Percentiles rank a stretch among this genome's conserved stretches.
Conservation (phyloP, 2,797 vertebrate genomes). For the Austrolebias charrua region DNA sequence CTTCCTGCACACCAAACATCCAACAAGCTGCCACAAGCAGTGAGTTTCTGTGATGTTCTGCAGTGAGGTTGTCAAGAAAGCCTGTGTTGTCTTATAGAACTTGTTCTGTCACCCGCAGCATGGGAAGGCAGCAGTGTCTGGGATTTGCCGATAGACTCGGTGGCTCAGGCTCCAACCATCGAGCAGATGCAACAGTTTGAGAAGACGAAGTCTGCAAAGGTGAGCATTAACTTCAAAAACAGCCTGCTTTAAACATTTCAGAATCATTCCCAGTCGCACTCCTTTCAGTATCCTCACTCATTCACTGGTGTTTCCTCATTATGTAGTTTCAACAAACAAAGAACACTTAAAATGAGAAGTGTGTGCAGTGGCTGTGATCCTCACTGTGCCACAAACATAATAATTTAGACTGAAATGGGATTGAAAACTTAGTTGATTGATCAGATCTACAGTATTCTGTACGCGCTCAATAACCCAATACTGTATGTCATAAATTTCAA, state of each 20-base stretch:
- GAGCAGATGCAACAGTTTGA: slow-evolving; percentile 98
- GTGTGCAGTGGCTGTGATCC: too few relatives aligned
- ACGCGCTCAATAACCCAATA: neutral
- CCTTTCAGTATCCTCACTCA: too few relatives aligned
- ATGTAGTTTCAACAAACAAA: too few relatives aligned
- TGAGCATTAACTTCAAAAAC: slow-evolving; percentile 42
- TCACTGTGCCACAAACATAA: too few relatives aligned
- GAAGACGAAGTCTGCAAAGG: slow-evolving; percentile 94
- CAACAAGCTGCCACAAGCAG: slow-evolving; percentile 71
- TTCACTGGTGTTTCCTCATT: neutral
- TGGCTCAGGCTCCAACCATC: slow-evolving; percentile 89
- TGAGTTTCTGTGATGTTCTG: slow-evolving; percentile 50
- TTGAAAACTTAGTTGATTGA: too few relatives aligned
- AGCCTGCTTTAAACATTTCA: too few relatives aligned
- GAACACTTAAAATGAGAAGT: too few relatives aligned
- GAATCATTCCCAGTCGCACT: too few relatives aligned
- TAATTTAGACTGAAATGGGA: too few relatives aligned
- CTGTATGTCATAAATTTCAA: neutral
- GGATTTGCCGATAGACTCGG: slow-evolving; percentile 94
- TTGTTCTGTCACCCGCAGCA: slow-evolving; percentile 67
- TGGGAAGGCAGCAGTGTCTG: slow-evolving; percentile 98
- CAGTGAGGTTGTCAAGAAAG: neutral
- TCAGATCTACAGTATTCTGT: too few relatives aligned
- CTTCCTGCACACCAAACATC: slow-evolving; percentile 82
- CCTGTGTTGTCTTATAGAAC: neutral